phyloP scores from a whole-genome alignment of 2,888 invertebrate species.

The Drosophila neoperkinsi region DNA sequence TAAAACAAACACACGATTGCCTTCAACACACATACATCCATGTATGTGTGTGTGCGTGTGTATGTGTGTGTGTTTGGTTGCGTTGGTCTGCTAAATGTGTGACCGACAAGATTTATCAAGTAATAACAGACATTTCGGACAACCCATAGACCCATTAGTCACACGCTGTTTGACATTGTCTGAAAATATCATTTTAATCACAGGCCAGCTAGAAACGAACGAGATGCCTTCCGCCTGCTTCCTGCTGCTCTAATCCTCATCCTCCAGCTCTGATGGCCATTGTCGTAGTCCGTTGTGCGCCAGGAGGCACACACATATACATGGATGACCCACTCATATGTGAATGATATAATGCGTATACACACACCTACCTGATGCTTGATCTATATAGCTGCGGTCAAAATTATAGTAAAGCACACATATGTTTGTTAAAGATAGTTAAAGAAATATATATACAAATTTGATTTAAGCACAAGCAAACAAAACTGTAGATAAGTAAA shows the following conservation, averaged over 20 bases:
- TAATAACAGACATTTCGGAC: constrained; percentile 82
- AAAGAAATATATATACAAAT: not conserved
- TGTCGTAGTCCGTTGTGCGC: constrained; percentile 11
- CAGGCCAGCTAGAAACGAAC: constrained; percentile 42
- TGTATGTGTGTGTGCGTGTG: not conserved
- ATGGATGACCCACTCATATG: constrained; percentile 6
- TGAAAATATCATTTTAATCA: constrained; percentile 80
- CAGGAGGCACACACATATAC: constrained; percentile 17
- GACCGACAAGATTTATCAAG: constrained; percentile 81
- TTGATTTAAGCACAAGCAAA: not conserved
- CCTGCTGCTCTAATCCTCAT: not conserved
- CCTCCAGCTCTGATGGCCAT: constrained; percentile 1
- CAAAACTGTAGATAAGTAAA: not conserved
- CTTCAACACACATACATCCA: constrained; percentile 21
- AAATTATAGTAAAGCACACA: not conserved
- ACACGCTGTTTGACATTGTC: constrained; percentile 81
- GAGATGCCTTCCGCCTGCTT: constrained; percentile 8
- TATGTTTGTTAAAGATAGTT: not conserved
- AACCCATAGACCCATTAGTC: constrained; percentile 81
- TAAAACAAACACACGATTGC: constrained; percentile 67
- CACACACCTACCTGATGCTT: constrained; percentile 1
- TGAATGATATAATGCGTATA: constrained; percentile 7
- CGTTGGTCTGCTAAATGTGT: constrained; percentile 64
- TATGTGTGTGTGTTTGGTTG: not conserved
- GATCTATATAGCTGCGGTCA: not conserved